Evolutionary conservation across 2,113 vertebrate genomes (phyloP).

Genomic region (Tyrannus savana): DNA sequence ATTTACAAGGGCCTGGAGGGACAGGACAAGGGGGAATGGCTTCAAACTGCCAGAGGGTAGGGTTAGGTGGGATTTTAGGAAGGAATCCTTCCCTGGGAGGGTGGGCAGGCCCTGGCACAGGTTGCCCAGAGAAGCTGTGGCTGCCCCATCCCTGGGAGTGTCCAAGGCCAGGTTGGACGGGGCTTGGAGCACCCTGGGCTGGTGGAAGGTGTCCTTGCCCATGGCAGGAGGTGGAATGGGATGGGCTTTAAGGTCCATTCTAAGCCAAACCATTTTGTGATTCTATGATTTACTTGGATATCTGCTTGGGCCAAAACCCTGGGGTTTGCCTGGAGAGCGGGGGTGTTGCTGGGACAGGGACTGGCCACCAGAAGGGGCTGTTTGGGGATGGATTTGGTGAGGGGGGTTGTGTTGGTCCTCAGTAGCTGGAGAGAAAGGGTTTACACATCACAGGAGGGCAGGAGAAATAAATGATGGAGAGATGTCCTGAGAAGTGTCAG

Average conservation of each 20-base stretch:
- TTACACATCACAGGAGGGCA: fast-evolving
- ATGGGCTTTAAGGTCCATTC: background rate
- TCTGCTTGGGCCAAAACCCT: background rate
- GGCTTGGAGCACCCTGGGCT: background rate
- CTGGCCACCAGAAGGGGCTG: fast-evolving
- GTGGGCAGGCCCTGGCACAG: background rate
- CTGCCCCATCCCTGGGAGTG: background rate
- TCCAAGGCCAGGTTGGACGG: background rate
- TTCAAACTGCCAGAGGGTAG: background rate
- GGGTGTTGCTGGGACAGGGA: background rate
- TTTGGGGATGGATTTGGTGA: background rate
- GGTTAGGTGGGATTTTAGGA: fast-evolving
- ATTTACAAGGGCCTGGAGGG: background rate
- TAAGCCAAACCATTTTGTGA: background rate
- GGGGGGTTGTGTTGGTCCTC: no score
- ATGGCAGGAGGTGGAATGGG: background rate
- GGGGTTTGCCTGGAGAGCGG: fast-evolving
- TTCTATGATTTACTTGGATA: background rate
- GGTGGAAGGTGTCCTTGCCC: background rate
- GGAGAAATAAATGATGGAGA: background rate
- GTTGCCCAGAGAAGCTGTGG: background rate
- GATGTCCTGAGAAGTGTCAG: background rate
- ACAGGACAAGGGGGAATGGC: background rate
- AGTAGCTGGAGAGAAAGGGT: background rate
- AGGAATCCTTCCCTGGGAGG: background rate